These are phyloP conservation scores for Lycocerus yunnanus DNA, from an alignment of 2,888 invertebrate genomes.

Conservation along the genomic window DNA sequence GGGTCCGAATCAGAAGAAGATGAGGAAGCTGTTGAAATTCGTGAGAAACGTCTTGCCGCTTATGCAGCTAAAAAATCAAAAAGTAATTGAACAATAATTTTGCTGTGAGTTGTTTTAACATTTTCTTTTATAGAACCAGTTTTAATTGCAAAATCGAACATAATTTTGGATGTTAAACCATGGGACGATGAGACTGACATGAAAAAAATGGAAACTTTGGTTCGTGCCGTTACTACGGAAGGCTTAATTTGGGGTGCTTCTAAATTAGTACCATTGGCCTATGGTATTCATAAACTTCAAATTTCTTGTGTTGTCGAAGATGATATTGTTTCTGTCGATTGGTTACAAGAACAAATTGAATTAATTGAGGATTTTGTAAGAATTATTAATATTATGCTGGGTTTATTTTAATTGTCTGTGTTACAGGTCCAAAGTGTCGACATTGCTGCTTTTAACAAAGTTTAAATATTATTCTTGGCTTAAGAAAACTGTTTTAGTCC, in stretches of 20 bases:
- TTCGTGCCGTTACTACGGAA: conserved; percentile 77
- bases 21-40: conserved; percentile 74
- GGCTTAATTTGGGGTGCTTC: conserved; percentile 95
- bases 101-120: background rate
- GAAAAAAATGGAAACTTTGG: conserved; percentile 78
- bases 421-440: conserved; percentile 86
- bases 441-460: conserved; percentile 94
- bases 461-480: conserved; percentile 58
- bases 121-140: conserved; percentile 69
- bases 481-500: background rate
- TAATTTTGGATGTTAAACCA: conserved; percentile 93
- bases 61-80: conserved; percentile 92
- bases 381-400: conserved; percentile 3
- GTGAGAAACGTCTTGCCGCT: conserved; percentile 83
- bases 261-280: conserved; percentile 88
- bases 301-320: conserved; percentile 94
- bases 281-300: conserved; percentile 90
- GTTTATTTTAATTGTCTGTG: conserved; percentile 7
- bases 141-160: conserved; percentile 91
- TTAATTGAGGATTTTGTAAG: conserved; percentile 80
- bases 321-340: conserved; percentile 91
- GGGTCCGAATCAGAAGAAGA: conserved; percentile 80
- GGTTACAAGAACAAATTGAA: conserved; percentile 85
- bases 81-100: conserved; percentile 58
- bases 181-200: conserved; percentile 95